Base-by-base conservation (phyloP, 2,888 invertebrate species). In the Parascotia fuliginaria region DNA sequence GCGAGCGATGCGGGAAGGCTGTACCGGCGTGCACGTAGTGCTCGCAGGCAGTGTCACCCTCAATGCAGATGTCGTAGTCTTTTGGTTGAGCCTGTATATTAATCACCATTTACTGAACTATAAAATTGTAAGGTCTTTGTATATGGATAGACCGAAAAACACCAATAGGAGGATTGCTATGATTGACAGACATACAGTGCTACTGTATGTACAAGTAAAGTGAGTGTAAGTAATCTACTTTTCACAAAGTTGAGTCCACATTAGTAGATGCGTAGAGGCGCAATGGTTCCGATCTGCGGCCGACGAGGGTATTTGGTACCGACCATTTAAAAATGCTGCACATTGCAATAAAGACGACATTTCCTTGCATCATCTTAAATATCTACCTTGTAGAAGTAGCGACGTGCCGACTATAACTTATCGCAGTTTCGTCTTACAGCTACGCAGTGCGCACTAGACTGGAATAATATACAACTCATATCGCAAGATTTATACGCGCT, bases 71-170 rank as follows among this genome's bases (percentile, higher is more conserved):
- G 50, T 89, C 88, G 67, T 83, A 89, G 60, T 85, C 75, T 42
- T 85, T 88, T 7, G 82, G 79, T 0, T 85, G 82, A 0, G 84
- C 87, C 89, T 89, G 63, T n/a, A n/a, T n/a, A n/a, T n/a, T n/a
- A n/a, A n/a, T n/a, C n/a, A n/a, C n/a, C n/a, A n/a, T n/a, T n/a
- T n/a, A n/a, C n/a, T n/a, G n/a, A n/a, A n/a, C n/a, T n/a, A n/a
- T n/a, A n/a, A n/a, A n/a, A n/a, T n/a, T n/a, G n/a, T n/a, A n/a
- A n/a, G n/a, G n/a, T n/a, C n/a, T n/a, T n/a, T n/a, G n/a, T n/a
- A n/a, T n/a, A n/a, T n/a, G n/a, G n/a, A n/a, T n/a, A n/a, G n/a
- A n/a, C n/a, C n/a, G n/a, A n/a, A n/a, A n/a, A n/a, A n/a, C n/a
- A n/a, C n/a, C n/a, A n/a, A n/a, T n/a, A n/a, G n/a, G n/a, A n/a